Conservation (phyloP, 2,797 vertebrate genomes). For the Protosalanx chinensis region DNA sequence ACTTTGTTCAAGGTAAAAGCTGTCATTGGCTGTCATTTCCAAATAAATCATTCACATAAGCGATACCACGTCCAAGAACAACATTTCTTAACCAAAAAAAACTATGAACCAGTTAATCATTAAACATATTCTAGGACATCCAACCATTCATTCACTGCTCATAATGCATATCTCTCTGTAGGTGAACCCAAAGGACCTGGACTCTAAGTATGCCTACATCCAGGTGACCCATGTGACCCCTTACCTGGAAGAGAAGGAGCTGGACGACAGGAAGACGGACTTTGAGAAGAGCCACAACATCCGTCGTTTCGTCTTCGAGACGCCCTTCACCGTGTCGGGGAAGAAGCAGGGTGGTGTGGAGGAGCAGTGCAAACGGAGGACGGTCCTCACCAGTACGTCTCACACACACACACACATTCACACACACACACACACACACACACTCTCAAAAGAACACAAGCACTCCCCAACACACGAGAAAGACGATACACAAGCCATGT, state of each 20-base stretch:
- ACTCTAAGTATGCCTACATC: slow-evolving; percentile 96
- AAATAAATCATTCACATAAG: not conserved
- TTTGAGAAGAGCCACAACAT: slow-evolving; percentile 97
- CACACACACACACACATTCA: too few relatives aligned
- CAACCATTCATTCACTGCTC: not conserved
- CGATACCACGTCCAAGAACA: not conserved
- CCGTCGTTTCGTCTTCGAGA: slow-evolving; percentile 95
- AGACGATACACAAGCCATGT: not conserved
- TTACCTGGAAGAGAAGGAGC: slow-evolving; percentile 92
- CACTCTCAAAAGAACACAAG: not conserved
- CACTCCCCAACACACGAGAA: not conserved
- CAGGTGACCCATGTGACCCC: slow-evolving; percentile 95
- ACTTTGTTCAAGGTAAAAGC: not conserved
- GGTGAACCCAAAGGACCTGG: slow-evolving; percentile 97
- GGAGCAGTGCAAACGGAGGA: slow-evolving; percentile 93
- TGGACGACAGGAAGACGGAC: slow-evolving; percentile 91
- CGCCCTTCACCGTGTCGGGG: slow-evolving; percentile 91
- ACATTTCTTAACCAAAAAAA: not conserved
- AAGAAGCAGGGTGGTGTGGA: slow-evolving; percentile 93
- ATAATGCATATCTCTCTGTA: slow-evolving; percentile 40
- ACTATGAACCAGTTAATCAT: not conserved
- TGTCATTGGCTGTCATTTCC: not conserved
- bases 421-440: not conserved
- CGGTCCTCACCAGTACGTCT: slow-evolving; percentile 87
- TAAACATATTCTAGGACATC: not conserved